These are phyloP conservation scores for Regulus satrapa DNA, from an alignment of 2,113 vertebrate species.

Conservation along the genomic window DNA sequence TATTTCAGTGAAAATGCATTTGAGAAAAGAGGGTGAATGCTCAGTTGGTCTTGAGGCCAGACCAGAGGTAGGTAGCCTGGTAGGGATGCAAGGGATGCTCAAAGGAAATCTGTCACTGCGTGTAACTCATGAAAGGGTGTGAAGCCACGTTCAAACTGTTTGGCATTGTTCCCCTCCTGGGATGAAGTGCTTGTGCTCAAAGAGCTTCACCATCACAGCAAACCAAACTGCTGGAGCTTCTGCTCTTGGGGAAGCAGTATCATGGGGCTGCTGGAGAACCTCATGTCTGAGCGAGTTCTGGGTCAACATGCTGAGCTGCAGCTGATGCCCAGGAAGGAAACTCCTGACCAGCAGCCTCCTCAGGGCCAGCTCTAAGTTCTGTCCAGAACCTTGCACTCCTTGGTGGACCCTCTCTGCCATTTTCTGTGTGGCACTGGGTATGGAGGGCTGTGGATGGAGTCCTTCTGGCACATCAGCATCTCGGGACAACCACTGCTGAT, in stretches of 20 bases:
- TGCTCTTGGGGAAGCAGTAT: rapidly evolving
- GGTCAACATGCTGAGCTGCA: neutral
- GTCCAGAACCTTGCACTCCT: neutral
- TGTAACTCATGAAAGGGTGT: neutral
- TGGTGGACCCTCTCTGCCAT: neutral
- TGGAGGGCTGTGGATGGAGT: rapidly evolving
- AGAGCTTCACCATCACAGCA: neutral
- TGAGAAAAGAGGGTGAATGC: neutral
- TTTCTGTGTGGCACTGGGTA: neutral
- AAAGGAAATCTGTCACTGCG: neutral
- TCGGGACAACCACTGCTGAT: neutral
- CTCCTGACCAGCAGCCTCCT: neutral
- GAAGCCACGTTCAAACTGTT: neutral
- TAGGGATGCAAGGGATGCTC: neutral
- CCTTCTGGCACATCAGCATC: neutral
- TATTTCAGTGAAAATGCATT: neutral
- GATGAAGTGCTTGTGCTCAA: neutral
- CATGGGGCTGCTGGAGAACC: rapidly evolving
- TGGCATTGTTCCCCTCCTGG: neutral
- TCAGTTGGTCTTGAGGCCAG: neutral
- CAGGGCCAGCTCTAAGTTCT: neutral
- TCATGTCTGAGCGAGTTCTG: neutral
- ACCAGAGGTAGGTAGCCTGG: neutral
- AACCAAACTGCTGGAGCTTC: neutral
- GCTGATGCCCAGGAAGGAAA: neutral